Evolutionary conservation across 2,797 vertebrate species (phyloP), one percentile per base, ranked within the genome.

Genomic region (Sandelia bainsii): DNA sequence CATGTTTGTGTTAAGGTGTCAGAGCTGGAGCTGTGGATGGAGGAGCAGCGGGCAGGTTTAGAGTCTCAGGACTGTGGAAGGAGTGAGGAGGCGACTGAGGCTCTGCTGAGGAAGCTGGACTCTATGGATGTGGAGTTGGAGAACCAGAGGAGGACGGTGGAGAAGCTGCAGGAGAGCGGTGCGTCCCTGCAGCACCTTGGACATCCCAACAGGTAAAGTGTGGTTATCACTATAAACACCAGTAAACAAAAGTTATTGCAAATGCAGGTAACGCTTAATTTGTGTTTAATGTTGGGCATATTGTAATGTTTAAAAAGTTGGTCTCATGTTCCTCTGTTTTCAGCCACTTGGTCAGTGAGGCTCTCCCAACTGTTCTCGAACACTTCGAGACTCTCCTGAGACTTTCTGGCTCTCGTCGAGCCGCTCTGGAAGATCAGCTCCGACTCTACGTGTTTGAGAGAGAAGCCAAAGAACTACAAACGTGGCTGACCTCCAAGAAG

Each of bases 11-110:
- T 49, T 3, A 20, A 98, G 97, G 90, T 97, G 42, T 92, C 94
- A 11, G 96, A 97, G 72, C 91, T 96, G 27, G 92, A 96, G 80
- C 84, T 92, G n/a, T 97, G 96, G 96, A 78, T 96, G 87, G 89
- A 93, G 40, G 95, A 97, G 70, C 93, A 82, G 68, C 86, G 75
- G 39, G 80, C 75, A 7, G 49, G 87, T 44, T 85, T 98, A 72
- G 93, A 95, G 72, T 91, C 76, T 0, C 73, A 78, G 37, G 96
- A 97, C 79, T 91, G 86, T 20, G 96, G 96, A 56, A 94, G 91
- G 85, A 95, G 93, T 52, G 94, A 96, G 62, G 96, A 96, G 82
- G 90, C 86, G 42, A 95, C 94, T 0, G 94, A 94, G 63, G 82
- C 80, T 22, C 88, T 96, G 52, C 91, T 97, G 50, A 89, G 93